A percentile compares a stretch with the other conserved stretches of the same genome.
These are phyloP conservation scores for Gallinago undulata DNA, from an alignment of 2,113 vertebrate genomes.

Conservation along the genomic window DNA sequence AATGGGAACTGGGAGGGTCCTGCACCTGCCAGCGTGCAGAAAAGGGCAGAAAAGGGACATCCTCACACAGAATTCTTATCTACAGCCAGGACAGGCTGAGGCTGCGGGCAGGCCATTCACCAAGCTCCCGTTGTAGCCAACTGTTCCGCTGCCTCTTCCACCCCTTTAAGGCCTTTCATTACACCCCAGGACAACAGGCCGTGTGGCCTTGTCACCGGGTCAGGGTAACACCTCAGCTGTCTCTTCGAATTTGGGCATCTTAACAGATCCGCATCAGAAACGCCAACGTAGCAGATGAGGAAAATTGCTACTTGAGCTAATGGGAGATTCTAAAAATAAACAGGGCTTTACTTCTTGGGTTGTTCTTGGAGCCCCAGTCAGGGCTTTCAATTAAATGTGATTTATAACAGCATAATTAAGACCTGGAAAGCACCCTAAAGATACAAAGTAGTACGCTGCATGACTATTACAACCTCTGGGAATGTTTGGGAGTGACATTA, in stretches of 20 bases:
- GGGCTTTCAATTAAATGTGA: neutral
- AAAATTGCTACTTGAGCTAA: neutral
- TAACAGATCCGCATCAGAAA: neutral
- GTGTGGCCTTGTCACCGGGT: neutral
- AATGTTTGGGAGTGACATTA: neutral
- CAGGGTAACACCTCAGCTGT: neutral
- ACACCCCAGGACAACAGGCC: neutral
- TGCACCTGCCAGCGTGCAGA: neutral
- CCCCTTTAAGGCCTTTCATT: neutral
- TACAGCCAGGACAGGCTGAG: neutral
- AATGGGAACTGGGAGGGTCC: neutral
- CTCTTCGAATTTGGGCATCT: neutral
- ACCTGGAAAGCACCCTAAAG: slow-evolving; percentile 12
- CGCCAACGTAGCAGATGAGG: neutral
- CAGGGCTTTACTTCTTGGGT: neutral
- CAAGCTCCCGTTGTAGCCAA: neutral
- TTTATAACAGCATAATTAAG: neutral
- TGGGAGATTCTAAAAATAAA: neutral
- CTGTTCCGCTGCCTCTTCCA: neutral
- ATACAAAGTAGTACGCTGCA: neutral
- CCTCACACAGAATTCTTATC: neutral
- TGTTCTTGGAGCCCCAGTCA: neutral
- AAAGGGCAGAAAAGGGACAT: neutral
- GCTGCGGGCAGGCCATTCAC: neutral
- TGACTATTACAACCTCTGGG: neutral